Base-by-base conservation (phyloP, 2,113 vertebrate genomes). In the Probosciger aterrimus region DNA sequence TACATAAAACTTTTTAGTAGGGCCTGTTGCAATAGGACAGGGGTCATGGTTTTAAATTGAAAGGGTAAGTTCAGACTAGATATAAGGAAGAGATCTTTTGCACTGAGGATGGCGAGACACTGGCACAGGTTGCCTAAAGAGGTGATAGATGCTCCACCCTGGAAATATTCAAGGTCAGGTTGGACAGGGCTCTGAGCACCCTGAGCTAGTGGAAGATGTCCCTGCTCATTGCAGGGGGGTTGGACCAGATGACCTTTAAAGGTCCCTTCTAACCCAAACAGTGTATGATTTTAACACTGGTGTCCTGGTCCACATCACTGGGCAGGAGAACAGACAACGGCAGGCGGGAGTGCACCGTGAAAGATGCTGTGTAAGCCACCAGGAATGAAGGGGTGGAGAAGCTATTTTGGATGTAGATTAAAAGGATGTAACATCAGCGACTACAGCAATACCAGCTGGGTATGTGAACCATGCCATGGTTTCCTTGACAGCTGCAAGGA, bases 401-500 rank as follows among this genome's bases (percentile, higher is more conserved):
- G 59, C 16, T 87, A 16, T 62, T 95, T 52, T 91, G 94, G 87
- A 76, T 44, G 14, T 0, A 14, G 67, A 73, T 91, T 52, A 52
- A 80, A 95, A 74, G 67, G 78, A 49, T 2, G 4, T 30, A 65
- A 73, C 8, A 10, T 85, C 91, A 94, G 81, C 78, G 64, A 17
- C 64, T 43, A 7, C 77, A 89, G 87, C 77, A 65, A 47, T 10
- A 57, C 78, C 87, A 82, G 81, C 82, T 73, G 88, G 71, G 80
- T 27, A 11, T 53, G 82, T 4, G 49, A 86, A 49, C 83, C 57
- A 2, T 57, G 89, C 86, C 84, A 37, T 2, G 62, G 74, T 86
- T 91, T 94, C 90, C 93, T 79, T 82, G 84, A 49, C 90, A 91
- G 94, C 78, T 90, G 74, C 31, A 52, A 41, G 57, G 80, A 81